Percentiles rank a stretch among this genome's conserved stretches.
Conservation (phyloP, 2,113 vertebrate species). For the Uria lomvia region DNA sequence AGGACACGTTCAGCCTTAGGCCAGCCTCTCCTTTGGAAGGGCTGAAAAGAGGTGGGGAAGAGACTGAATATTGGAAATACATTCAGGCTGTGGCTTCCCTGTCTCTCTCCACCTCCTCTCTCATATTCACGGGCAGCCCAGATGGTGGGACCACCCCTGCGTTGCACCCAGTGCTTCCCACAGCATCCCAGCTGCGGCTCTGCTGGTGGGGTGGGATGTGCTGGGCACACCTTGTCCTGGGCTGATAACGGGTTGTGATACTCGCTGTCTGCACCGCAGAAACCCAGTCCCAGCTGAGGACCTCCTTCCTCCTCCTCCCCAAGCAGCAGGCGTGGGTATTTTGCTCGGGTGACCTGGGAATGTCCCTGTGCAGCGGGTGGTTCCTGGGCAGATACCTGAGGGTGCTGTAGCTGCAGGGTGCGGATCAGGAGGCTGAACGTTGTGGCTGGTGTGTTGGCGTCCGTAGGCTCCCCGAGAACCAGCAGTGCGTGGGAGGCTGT, state of each 20-base stretch:
- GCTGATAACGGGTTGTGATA: background rate
- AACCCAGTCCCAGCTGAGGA: background rate
- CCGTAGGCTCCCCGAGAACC: slow-evolving; percentile 85
- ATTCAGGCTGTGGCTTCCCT: background rate
- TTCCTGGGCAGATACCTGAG: background rate
- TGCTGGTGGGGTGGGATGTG: background rate
- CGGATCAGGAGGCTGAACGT: background rate
- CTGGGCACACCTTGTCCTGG: background rate
- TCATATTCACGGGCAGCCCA: background rate
- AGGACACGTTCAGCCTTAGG: background rate
- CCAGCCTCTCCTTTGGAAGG: background rate
- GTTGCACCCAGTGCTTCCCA: background rate
- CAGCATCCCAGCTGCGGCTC: background rate
- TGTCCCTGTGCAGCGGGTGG: background rate
- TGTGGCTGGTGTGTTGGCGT: background rate
- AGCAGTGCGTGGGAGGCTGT: slow-evolving; percentile 89
- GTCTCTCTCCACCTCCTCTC: background rate
- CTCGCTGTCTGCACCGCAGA: background rate
- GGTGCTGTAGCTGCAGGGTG: background rate
- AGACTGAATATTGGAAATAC: background rate
- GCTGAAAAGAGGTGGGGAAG: background rate
- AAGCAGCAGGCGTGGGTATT: background rate
- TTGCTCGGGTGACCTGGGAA: background rate
- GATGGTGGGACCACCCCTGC: background rate
- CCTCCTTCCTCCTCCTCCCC: background rate